Evolutionary conservation across 2,113 vertebrate genomes (phyloP).

Genomic region (Pongo abelii): DNA sequence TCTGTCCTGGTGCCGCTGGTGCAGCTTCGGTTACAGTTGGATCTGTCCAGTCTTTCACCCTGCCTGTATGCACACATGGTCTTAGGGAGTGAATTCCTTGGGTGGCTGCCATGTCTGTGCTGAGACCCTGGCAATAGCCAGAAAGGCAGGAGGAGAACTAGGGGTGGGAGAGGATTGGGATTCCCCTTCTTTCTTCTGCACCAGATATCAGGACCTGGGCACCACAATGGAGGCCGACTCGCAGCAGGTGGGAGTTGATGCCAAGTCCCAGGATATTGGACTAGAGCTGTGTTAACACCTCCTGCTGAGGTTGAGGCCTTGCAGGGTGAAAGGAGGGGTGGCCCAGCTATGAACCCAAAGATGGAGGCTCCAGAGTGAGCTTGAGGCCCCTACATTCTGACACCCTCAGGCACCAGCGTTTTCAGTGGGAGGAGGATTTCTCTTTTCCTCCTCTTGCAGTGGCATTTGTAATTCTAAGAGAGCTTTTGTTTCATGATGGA

Average conservation of each 20-base stretch:
- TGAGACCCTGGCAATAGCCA: background rate
- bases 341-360: background rate
- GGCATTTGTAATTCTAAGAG: background rate
- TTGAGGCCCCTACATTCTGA: accelerated
- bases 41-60: background rate
- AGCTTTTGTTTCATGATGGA: background rate
- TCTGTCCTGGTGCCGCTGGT: background rate
- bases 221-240: background rate
- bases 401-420: accelerated
- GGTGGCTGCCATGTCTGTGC: background rate
- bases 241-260: background rate
- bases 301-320: no score
- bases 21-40: slow-evolving; percentile 10
- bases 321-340: no score
- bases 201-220: background rate
- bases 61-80: background rate
- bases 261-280: background rate
- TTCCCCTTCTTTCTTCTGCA: background rate
- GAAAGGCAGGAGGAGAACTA: background rate
- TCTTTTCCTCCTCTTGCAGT: background rate
- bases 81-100: background rate
- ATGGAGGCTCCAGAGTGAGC: background rate
- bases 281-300: background rate
- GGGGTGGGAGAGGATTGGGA: background rate
- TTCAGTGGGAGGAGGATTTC: background rate